phyloP scores from a whole-genome alignment of 2,888 invertebrate genomes.

The Nomada fabriciana region DNA sequence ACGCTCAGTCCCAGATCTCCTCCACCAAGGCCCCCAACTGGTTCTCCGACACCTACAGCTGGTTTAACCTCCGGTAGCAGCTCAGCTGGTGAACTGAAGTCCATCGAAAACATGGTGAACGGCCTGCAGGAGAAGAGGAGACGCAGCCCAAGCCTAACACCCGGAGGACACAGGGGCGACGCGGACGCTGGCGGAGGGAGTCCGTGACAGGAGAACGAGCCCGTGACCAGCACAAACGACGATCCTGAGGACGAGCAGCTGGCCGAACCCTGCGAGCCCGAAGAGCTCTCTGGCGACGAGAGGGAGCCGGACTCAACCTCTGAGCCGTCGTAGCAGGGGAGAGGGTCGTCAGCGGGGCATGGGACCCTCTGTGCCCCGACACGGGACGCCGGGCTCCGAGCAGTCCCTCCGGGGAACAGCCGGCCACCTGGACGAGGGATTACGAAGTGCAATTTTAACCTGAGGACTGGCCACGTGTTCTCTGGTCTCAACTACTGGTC shows the following conservation, averaged over 20 bases:
- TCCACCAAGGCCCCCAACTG: slow-evolving; percentile 86
- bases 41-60: slow-evolving; percentile 86
- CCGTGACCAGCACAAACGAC: slow-evolving; percentile 77
- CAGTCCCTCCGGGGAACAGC: slow-evolving; percentile 30
- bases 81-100: slow-evolving; percentile 93
- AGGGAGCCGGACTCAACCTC: slow-evolving; percentile 82
- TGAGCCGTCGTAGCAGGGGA: slow-evolving; percentile 82
- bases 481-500: slow-evolving; percentile 26
- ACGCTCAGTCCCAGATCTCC: slow-evolving; percentile 88
- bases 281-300: slow-evolving; percentile 71
- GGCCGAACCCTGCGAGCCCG: slow-evolving; percentile 65
- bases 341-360: slow-evolving; percentile 55
- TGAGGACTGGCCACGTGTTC: slow-evolving; percentile 45
- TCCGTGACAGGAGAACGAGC: slow-evolving; percentile 84
- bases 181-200: slow-evolving; percentile 81
- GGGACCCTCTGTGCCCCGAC: slow-evolving; percentile 32
- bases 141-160: slow-evolving; percentile 81
- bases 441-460: slow-evolving; percentile 78
- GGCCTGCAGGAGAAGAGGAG: slow-evolving; percentile 96
- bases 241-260: slow-evolving; percentile 74
- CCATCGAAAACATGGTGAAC: slow-evolving; percentile 99
- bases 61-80: slow-evolving; percentile 82
- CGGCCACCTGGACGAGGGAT: slow-evolving; percentile 48
- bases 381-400: slow-evolving; percentile 16
- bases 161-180: slow-evolving; percentile 77